phyloP scores from a whole-genome alignment of 2,113 vertebrate genomes.

The Acrocephalus kingi region DNA sequence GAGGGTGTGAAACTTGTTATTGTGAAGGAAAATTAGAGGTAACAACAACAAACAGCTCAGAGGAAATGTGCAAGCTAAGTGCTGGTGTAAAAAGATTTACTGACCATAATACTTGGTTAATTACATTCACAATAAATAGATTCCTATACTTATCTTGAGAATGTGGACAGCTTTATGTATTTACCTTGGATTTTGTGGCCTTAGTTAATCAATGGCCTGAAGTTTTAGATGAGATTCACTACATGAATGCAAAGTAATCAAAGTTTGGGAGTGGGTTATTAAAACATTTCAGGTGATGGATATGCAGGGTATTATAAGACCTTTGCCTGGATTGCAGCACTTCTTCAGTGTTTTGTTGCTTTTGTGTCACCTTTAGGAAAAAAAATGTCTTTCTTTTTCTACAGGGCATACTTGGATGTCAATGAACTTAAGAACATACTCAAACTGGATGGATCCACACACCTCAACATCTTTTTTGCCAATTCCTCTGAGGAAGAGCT shows the following conservation, averaged over 20 bases:
- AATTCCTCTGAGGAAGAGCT: constrained; percentile 97
- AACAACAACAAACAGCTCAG: neutral
- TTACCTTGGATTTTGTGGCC: constrained; percentile 35
- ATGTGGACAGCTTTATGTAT: constrained; percentile 18
- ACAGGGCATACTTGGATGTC: constrained; percentile 95
- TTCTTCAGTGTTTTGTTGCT: neutral
- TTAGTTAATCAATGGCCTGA: constrained; percentile 27
- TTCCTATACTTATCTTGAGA: constrained; percentile 4
- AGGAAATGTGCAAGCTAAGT: neutral
- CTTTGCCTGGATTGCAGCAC: constrained; percentile 9
- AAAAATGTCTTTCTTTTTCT: constrained; percentile 46
- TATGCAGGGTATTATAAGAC: neutral
- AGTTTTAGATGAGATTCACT: constrained; percentile 15
- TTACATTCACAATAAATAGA: constrained; percentile 20
- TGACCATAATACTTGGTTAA: constrained; percentile 10
- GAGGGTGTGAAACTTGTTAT: neutral
- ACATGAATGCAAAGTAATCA: constrained; percentile 27
- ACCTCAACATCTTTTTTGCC: constrained; percentile 98
- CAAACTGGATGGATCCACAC: constrained; percentile 90
- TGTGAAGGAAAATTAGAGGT: neutral
- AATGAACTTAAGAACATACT: constrained; percentile 96
- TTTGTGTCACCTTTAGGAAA: neutral
- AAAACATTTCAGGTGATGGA: constrained; percentile 19
- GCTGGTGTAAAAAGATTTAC: constrained; percentile 31
- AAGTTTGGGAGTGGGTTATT: constrained; percentile 31